These are phyloP conservation scores for Pyrrhia umbra DNA, from an alignment of 2,888 invertebrate species.

Conservation along the genomic window DNA sequence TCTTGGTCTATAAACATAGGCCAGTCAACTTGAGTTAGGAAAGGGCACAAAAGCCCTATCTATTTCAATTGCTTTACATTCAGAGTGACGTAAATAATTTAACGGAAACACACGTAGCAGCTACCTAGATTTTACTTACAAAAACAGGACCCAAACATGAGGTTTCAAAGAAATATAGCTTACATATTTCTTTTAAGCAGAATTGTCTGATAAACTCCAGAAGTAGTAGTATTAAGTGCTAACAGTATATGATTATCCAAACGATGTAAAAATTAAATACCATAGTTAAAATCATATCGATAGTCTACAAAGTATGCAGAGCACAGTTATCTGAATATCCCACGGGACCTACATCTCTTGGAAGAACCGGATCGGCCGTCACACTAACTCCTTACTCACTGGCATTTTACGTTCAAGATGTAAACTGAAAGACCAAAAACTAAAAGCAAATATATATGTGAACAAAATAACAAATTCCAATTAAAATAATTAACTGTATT, in stretches of 20 bases:
- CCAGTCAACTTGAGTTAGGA: conserved; percentile 45
- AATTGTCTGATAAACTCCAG: background rate
- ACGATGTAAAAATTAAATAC: conserved; percentile 13
- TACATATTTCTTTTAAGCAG: background rate
- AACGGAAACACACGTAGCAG: conserved; percentile 10
- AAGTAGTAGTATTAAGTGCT: background rate
- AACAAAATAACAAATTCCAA: no score
- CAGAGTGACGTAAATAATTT: conserved; percentile 28
- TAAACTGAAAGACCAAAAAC: conserved; percentile 14
- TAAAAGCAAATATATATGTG: background rate
- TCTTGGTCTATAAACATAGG: conserved; percentile 38
- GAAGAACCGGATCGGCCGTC: conserved; percentile 56
- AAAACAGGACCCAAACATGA: background rate
- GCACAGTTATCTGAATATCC: conserved; percentile 43
- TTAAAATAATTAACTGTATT: no score
- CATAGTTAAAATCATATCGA: conserved; percentile 20
- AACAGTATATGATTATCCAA: background rate
- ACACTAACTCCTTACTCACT: conserved; percentile 42
- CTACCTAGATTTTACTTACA: background rate
- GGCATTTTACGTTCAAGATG: conserved; percentile 26
- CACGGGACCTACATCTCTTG: conserved; percentile 51
- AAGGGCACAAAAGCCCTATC: conserved; percentile 39
- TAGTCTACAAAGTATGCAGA: conserved; percentile 37
- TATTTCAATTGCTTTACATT: conserved; percentile 40
- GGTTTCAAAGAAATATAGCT: background rate